Conservation (phyloP, 2,888 invertebrate species). For the Prostheceraeus crozeri region DNA sequence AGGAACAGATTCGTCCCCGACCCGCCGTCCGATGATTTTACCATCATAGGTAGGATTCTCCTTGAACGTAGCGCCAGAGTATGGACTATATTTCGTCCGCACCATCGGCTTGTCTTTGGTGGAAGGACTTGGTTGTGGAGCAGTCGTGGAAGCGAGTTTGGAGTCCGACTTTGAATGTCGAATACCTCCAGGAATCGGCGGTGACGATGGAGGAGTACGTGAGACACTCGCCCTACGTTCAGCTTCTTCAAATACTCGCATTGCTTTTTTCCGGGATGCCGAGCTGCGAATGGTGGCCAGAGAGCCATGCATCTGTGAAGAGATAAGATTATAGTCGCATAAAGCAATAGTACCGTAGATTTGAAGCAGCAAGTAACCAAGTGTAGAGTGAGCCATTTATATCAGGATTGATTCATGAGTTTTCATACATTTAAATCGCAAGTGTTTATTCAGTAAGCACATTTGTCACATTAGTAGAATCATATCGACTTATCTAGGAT, state of each 20-base stretch:
- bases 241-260: slow-evolving; percentile 70
- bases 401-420: too few relatives aligned
- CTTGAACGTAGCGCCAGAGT: slow-evolving; percentile 52
- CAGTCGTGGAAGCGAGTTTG: neutral
- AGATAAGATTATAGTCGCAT: neutral
- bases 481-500: too few relatives aligned
- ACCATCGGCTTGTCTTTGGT: slow-evolving; percentile 24
- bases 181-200: slow-evolving; percentile 32
- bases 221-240: slow-evolving; percentile 45
- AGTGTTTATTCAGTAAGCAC: too few relatives aligned
- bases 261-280: slow-evolving; percentile 66
- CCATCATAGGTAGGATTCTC: slow-evolving; percentile 50
- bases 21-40: slow-evolving; percentile 51
- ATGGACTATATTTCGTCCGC: slow-evolving; percentile 44
- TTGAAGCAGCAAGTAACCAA: too few relatives aligned
- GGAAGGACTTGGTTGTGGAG: neutral
- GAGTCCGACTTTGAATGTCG: slow-evolving; percentile 30
- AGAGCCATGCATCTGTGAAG: slow-evolving; percentile 49
- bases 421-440: too few relatives aligned
- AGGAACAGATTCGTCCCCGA: slow-evolving; percentile 46
- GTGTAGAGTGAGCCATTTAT: too few relatives aligned
- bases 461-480: too few relatives aligned
- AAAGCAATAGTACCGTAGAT: too few relatives aligned
- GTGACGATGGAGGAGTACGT: too few relatives aligned
- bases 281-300: slow-evolving; percentile 55